phyloP scores from a whole-genome alignment of 2,888 invertebrate genomes.

The Meteorus cinctellus region DNA sequence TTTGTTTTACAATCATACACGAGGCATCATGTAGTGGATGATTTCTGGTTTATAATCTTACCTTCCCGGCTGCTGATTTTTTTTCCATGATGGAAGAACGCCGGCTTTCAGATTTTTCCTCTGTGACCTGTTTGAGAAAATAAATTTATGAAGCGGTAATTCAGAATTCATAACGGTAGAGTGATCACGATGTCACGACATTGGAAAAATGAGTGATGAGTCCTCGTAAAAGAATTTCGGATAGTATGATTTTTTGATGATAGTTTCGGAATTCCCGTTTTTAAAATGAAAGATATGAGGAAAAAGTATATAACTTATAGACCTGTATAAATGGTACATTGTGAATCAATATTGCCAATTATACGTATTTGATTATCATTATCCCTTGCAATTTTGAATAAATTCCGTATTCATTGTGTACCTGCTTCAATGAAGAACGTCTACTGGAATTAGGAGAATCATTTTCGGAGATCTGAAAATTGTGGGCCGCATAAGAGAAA shows the following conservation, averaged over 20 bases:
- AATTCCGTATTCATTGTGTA: constrained; percentile 50
- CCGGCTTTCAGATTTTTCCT: constrained; percentile 74
- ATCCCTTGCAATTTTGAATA: constrained; percentile 22
- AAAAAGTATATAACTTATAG: background rate
- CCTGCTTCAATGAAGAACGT: constrained; percentile 66
- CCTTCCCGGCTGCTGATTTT: constrained; percentile 63
- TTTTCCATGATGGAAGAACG: constrained; percentile 73
- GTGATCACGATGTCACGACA: background rate
- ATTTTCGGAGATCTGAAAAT: constrained; percentile 61
- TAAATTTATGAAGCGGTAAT: background rate
- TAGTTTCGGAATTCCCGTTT: no score
- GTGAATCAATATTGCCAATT: background rate
- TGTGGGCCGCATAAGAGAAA: constrained; percentile 42
- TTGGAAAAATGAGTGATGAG: background rate
- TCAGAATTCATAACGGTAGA: no score
- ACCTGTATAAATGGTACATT: constrained; percentile 6
- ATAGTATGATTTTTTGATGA: no score
- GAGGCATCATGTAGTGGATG: background rate
- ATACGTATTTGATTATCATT: constrained; percentile 1
- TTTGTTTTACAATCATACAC: background rate
- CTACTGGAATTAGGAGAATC: constrained; percentile 62
- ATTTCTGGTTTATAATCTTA: constrained; percentile 47
- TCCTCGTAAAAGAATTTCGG: constrained; percentile 8
- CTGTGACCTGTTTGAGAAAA: constrained; percentile 64
- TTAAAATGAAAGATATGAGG: no score